Evolutionary conservation across 2,888 invertebrate species (phyloP), one percentile per base, ranked within the genome.

Genomic region (Pantelozetes paolii): DNA sequence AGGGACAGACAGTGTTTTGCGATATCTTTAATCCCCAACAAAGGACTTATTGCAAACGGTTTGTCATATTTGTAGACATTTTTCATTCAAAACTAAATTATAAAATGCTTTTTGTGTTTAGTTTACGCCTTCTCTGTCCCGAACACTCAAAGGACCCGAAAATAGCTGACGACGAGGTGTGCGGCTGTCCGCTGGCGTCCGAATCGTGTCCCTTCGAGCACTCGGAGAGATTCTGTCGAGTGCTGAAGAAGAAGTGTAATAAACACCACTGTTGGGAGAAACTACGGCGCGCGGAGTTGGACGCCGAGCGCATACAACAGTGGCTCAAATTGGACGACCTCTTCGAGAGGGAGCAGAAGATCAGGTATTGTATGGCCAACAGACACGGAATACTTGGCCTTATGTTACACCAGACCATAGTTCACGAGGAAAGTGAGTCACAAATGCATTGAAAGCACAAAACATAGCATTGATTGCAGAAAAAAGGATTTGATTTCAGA

Each of bases 211-310:
- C 74, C 5, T 95, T 95, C 81, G 87, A 89, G 77, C 87, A 88
- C 0, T 91, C 91, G 11, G 92, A 91, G 0, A 90, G 93, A 79
- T 92, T 93, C 84, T 98, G 98, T 82, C 80, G 87, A 0, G 89
- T 90, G 0, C 89, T 94, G 0, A 95, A 95, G 82, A 94, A 95
- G 82, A 89, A 88, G 77, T 98, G 97, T 81, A 88, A 90, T 72
- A 89, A 89, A 79, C 98, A 98, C 82, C 91, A 90, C 82, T 91
- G 92, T 78, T 98, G 97, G 97, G 97, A 97, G 83, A 96, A 96
- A 83, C 83, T 96, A 76, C 85, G 95, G 0, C 83, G 95, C 23
- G 97, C 97, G 0, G 93, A 96, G 85, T 92, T 97, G 64, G 97
- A 98, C 81, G 89, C 95, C 88, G 95, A 97, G 83, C 80, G 86